Evolutionary conservation across 2,888 invertebrate genomes (phyloP).

Genomic region (Ochlodes sylvanus): DNA sequence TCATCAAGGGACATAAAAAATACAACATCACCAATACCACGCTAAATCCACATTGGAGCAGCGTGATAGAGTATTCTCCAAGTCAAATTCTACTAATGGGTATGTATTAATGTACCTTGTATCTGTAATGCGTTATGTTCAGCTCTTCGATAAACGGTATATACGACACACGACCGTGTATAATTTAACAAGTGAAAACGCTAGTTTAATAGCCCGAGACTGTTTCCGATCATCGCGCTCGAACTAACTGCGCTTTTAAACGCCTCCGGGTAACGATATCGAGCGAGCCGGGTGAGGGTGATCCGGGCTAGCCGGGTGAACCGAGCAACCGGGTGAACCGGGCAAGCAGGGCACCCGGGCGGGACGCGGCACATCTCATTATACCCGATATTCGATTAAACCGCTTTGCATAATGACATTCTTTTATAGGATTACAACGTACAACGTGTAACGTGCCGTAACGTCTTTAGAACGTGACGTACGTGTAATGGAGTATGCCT

Average conservation of each 20-base stretch:
- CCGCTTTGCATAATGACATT: slow-evolving; percentile 13
- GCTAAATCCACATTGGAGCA: no score
- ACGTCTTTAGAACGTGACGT: background rate
- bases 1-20: no score
- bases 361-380: slow-evolving; percentile 10
- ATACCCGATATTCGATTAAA: slow-evolving; percentile 18
- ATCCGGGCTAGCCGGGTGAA: background rate
- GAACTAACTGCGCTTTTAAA: slow-evolving; percentile 19
- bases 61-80: no score
- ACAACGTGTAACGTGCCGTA: background rate
- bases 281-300: slow-evolving; percentile 6
- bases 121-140: no score
- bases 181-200: background rate
- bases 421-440: background rate
- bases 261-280: slow-evolving; percentile 29
- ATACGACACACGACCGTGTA: no score
- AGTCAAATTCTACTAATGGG: no score
- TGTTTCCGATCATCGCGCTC: slow-evolving; percentile 5
- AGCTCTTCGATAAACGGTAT: no score
- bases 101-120: no score
- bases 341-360: no score
- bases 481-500: background rate
- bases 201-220: background rate
- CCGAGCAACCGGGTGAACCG: no score
- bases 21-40: no score